Evolutionary conservation across 2,888 invertebrate genomes (phyloP).

Genomic region (Calameuta idolon): DNA sequence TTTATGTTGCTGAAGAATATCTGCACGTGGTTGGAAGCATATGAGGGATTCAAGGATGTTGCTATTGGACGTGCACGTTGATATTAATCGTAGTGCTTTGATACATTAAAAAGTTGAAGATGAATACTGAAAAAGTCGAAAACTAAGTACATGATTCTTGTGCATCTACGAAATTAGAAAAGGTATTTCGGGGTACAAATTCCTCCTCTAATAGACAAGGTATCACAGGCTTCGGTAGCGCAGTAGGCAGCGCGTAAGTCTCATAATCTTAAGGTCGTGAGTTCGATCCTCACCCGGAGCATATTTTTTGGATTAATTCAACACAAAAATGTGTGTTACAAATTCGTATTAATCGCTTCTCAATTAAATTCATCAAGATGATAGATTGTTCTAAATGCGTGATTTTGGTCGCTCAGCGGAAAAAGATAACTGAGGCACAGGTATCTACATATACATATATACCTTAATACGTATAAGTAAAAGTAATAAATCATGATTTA

Average conservation of each 20-base stretch:
- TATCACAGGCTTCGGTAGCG: not conserved
- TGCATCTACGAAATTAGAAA: not conserved
- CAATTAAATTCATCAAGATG: not conserved
- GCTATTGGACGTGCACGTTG: constrained; percentile 23
- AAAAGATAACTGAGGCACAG: no score
- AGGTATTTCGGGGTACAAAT: not conserved
- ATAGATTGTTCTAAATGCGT: not conserved
- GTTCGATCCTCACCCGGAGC: constrained; percentile 95
- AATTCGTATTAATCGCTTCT: not conserved
- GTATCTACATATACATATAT: no score
- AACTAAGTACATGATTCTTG: not conserved
- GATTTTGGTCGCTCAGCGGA: no score
- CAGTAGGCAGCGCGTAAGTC: constrained; percentile 59
- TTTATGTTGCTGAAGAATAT: not conserved
- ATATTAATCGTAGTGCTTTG: constrained; percentile 2
- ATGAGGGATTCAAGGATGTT: not conserved
- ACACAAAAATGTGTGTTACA: not conserved
- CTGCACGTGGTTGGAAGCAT: not conserved
- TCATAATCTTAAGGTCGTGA: constrained; percentile 83
- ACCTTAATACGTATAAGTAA: not conserved
- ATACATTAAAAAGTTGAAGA: not conserved
- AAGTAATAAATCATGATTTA: constrained; percentile 45
- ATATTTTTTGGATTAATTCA: constrained; percentile 58
- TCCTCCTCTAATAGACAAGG: not conserved
- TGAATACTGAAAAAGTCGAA: not conserved